Percentiles rank a stretch among this genome's conserved stretches.
Evolutionary conservation across 1,140 invertebrate species (phyloP).

Genomic region (Heterodera schachtii): DNA sequence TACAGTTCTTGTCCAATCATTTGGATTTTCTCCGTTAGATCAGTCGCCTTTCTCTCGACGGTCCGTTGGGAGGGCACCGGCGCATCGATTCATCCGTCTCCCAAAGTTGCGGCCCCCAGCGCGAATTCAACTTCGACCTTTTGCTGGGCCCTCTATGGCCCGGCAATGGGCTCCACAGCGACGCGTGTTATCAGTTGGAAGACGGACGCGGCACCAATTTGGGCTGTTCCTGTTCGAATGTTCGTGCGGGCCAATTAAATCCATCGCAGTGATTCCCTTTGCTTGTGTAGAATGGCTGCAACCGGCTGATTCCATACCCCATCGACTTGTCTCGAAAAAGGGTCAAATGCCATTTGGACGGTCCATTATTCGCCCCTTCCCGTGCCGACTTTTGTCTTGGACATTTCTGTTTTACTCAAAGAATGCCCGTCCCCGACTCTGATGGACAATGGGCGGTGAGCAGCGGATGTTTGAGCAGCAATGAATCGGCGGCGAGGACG

Average conservation of each 20-base stretch:
- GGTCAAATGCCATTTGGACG: slow-evolving; percentile 32
- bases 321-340: slow-evolving; percentile 7
- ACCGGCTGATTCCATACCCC: slow-evolving; percentile 39
- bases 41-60: background rate
- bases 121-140: slow-evolving; percentile 43
- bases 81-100: slow-evolving; percentile 21
- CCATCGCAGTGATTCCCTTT: background rate
- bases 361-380: slow-evolving; percentile 6
- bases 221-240: slow-evolving; percentile 38
- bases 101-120: slow-evolving; percentile 37
- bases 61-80: background rate
- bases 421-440: slow-evolving; percentile 32
- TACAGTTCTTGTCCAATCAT: background rate
- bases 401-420: slow-evolving; percentile 45
- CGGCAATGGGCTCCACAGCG: slow-evolving; percentile 27
- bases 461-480: slow-evolving; percentile 20
- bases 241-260: slow-evolving; percentile 7
- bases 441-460: slow-evolving; percentile 30
- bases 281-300: slow-evolving; percentile 39
- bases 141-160: slow-evolving; percentile 44
- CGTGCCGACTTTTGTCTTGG: slow-evolving; percentile 37
- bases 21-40: background rate
- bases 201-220: slow-evolving; percentile 21
- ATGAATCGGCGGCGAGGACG: slow-evolving; percentile 14
- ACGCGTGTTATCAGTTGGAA: slow-evolving; percentile 42